A percentile compares a stretch with the other conserved stretches of the same genome.
Evolutionary conservation across 2,888 invertebrate species (phyloP).

Genomic region (Caenorhabditis imperialis): DNA sequence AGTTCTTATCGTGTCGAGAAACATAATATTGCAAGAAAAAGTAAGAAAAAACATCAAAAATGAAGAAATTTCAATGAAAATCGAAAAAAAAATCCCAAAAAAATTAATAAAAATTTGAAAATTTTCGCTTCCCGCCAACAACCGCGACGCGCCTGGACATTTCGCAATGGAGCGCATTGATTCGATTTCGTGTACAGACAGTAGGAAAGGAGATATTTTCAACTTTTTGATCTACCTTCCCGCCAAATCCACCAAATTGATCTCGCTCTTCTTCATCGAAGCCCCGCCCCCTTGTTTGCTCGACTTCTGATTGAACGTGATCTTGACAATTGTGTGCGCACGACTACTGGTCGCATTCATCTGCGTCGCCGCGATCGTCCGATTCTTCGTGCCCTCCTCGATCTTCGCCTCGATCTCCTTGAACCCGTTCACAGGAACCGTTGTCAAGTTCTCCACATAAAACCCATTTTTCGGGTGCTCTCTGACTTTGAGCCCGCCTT

Average conservation of each 20-base stretch:
- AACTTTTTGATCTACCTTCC: too few species aligned
- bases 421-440: conserved; percentile 72
- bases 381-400: conserved; percentile 81
- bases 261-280: conserved; percentile 80
- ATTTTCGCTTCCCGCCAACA: too few species aligned
- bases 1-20: too few species aligned
- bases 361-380: conserved; percentile 82
- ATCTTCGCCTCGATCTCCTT: conserved; percentile 81
- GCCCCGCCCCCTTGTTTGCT: conserved; percentile 80
- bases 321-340: conserved; percentile 82
- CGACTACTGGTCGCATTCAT: conserved; percentile 82
- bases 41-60: too few species aligned
- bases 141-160: too few species aligned
- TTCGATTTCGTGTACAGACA: too few species aligned
- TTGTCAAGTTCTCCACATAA: conserved; percentile 81
- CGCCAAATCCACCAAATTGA: conserved; percentile 82
- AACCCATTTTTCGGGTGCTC: conserved; percentile 82
- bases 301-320: conserved; percentile 81
- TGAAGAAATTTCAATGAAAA: too few species aligned
- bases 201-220: too few species aligned
- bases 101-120: too few species aligned
- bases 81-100: too few species aligned
- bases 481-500: conserved; percentile 81
- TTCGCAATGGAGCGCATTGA: too few species aligned
- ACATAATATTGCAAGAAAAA: too few species aligned